These are phyloP conservation scores for Bacillus rossius DNA, from an alignment of 1,140 invertebrate species.

Conservation along the genomic window DNA sequence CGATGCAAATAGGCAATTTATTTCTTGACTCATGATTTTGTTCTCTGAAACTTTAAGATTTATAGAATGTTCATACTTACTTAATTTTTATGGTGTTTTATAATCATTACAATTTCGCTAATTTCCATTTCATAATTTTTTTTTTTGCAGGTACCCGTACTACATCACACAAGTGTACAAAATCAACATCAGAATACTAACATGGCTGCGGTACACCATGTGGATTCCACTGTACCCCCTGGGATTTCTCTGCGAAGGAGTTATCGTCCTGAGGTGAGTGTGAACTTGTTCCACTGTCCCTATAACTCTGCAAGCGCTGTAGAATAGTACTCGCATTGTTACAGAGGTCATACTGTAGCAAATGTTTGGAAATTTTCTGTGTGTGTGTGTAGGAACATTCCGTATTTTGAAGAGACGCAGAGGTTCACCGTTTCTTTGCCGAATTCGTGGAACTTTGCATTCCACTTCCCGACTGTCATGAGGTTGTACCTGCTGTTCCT, in stretches of 20 bases:
- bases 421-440: slow-evolving; percentile 72
- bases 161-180: slow-evolving; percentile 80
- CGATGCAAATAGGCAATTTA: too few relatives aligned
- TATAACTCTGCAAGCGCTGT: too few relatives aligned
- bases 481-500: slow-evolving; percentile 71
- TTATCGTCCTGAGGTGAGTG: slow-evolving; percentile 59
- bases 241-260: slow-evolving; percentile 82
- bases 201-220: slow-evolving; percentile 87
- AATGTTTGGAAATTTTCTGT: too few relatives aligned
- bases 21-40: too few relatives aligned
- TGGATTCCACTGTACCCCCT: slow-evolving; percentile 92
- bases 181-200: slow-evolving; percentile 67
- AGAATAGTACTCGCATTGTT: too few relatives aligned
- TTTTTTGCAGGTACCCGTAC: slow-evolving; percentile 74
- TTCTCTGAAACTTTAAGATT: too few relatives aligned
- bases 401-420: slow-evolving; percentile 82
- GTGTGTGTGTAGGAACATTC: slow-evolving; percentile 57
- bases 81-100: too few relatives aligned
- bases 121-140: slow-evolving; percentile 15
- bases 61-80: too few relatives aligned
- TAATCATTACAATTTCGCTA: too few relatives aligned
- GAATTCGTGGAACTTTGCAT: slow-evolving; percentile 79
- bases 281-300: too few relatives aligned
- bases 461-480: slow-evolving; percentile 77
- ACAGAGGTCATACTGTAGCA: too few relatives aligned